Evolutionary conservation across 1,140 invertebrate species (phyloP), one percentile per base, ranked within the genome.

Genomic region (Lordiphosa collinella): DNA sequence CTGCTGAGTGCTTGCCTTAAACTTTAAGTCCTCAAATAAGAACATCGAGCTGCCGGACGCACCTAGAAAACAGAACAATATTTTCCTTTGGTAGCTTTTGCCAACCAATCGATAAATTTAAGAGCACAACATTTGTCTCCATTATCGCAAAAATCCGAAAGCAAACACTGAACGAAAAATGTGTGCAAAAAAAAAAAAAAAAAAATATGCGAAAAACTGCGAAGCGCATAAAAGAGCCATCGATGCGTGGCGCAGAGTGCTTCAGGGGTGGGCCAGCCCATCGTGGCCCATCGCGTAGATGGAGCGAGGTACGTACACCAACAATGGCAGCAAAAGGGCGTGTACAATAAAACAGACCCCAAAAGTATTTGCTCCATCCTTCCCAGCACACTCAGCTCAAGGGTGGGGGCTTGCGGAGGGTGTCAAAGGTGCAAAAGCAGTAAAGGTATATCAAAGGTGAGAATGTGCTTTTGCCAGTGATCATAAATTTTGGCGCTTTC

Each of bases 381-480:
- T 52, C 55, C 36, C 18, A 37, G 14, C 25, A 46, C 56, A 55
- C 52, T 36, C 36, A 32, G 35, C 41, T n/a, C 8, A 34, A 53
- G 53, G 31, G 53, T 35, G 47, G 7, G 25, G 25, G n/a, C n/a
- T 18, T 18, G 16, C 16, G 38, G 9, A 13, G 43, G 5, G 29
- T 14, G 46, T 5, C 43, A 69, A 54, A 58, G 65, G 59, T 54
- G 37, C 14, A 22, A 44, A 49, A 52, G 43, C 63, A 68, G 70
- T 74, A 63, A 74, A 74, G 47, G 60, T 75, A 82, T 82, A 80
- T 80, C 71, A 80, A 74, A 80, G 75, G 71, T 82, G 76, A 74
- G 61, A 84, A 78, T 82, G 78, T 82, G 72, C 78, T 84, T 84
- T 82, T 84, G 78, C 76, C 78, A 72, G 72, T 84, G 78, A 82